These are phyloP conservation scores for Dromas ardeola DNA, from an alignment of 2,113 vertebrate species.

Conservation along the genomic window DNA sequence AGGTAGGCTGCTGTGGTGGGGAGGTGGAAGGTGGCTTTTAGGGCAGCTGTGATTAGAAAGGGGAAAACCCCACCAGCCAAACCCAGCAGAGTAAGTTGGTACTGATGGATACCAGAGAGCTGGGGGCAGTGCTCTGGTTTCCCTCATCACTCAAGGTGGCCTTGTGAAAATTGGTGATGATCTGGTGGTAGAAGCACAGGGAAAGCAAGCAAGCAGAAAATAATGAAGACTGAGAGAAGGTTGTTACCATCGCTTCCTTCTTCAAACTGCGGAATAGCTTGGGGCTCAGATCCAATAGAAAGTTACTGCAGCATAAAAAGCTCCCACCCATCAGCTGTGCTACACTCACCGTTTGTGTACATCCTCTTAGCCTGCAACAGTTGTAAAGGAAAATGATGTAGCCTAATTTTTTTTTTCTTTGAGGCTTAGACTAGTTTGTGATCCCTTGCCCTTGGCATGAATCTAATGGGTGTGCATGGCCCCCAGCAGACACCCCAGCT, in stretches of 20 bases:
- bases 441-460: neutral
- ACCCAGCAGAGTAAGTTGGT: neutral
- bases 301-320: neutral
- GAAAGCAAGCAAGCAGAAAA: neutral
- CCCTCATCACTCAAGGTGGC: neutral
- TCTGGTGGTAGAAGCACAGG: neutral
- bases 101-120: neutral
- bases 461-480: neutral
- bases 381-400: neutral
- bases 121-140: neutral
- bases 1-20: neutral
- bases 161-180: neutral
- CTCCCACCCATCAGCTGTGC: neutral
- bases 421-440: neutral
- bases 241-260: conserved; percentile 6
- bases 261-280: neutral
- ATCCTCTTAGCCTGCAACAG: neutral
- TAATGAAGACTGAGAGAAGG: neutral
- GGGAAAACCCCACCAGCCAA: neutral
- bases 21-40: neutral
- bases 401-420: neutral
- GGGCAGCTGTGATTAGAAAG: neutral
- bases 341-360: neutral
- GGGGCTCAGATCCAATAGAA: neutral
- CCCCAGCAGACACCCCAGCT: neutral